These are phyloP conservation scores for Drosophila anomalata DNA, from an alignment of 2,888 invertebrate genomes.

Conservation along the genomic window DNA sequence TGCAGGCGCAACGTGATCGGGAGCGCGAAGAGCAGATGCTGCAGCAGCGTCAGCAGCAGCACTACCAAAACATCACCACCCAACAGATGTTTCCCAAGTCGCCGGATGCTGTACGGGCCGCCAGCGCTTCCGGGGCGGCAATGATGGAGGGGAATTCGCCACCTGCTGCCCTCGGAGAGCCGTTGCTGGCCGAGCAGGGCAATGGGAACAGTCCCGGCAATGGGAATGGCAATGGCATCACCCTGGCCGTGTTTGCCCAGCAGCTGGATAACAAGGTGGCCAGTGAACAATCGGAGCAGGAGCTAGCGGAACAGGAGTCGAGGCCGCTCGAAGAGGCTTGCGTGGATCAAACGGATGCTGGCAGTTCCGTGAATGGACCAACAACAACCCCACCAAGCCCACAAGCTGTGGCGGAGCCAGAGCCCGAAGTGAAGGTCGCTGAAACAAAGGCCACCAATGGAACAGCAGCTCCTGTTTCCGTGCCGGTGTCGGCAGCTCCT, in stretches of 20 bases:
- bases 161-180: conserved; percentile 56
- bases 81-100: conserved; percentile 82
- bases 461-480: conserved; percentile 11
- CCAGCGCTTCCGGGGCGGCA: conserved; percentile 47
- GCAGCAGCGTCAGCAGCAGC: conserved; percentile 82
- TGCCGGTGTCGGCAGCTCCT: conserved; percentile 11
- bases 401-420: conserved; percentile 19
- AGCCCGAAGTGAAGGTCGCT: conserved; percentile 39
- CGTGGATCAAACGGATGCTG: conserved; percentile 70
- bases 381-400: conserved; percentile 16
- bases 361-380: conserved; percentile 37
- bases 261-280: conserved; percentile 74
- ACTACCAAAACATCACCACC: conserved; percentile 81
- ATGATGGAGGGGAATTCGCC: conserved; percentile 45
- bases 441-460: conserved; percentile 42
- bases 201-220: conserved; percentile 38
- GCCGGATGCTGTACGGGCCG: conserved; percentile 60
- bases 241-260: conserved; percentile 72
- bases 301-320: conserved; percentile 20
- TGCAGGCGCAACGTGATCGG: conserved; percentile 85
- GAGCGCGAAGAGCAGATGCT: conserved; percentile 83
- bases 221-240: conserved; percentile 56
- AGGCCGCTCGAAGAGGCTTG: conserved; percentile 44
- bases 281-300: conserved; percentile 58
- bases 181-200: conserved; percentile 53